Percentiles rank a stretch among this genome's conserved stretches.
phyloP scores from a whole-genome alignment of 2,888 invertebrate species.

The Gastrophysa polygoni region DNA sequence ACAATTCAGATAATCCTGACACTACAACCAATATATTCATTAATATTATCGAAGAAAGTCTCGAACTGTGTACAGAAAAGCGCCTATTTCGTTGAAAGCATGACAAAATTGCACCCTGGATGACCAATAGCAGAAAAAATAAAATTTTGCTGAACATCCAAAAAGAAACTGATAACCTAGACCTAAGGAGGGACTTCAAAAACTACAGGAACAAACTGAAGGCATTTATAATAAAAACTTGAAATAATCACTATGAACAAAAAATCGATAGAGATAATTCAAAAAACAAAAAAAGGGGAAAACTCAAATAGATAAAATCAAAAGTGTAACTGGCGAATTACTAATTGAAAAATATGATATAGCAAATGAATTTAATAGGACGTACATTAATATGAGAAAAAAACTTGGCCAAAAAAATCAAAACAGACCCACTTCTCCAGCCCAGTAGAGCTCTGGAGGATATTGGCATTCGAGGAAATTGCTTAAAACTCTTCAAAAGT shows the following conservation, averaged over 20 bases:
- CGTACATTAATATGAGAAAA: neutral
- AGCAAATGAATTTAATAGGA: conserved; percentile 5
- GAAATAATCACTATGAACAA: neutral
- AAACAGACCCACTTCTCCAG: neutral
- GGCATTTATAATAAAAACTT: neutral
- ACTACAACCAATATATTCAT: neutral
- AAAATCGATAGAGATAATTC: neutral
- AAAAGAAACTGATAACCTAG: neutral
- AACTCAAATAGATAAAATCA: conserved; percentile 1
- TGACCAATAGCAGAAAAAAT: neutral
- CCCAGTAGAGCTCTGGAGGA: neutral
- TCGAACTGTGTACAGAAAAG: conserved; percentile 7
- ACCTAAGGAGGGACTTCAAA: conserved; percentile 3
- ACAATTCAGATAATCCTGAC: neutral
- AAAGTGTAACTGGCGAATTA: conserved; percentile 5
- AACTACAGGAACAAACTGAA: conserved; percentile 8
- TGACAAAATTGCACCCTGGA: conserved; percentile 8
- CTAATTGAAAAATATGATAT: neutral
- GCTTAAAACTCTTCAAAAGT: too few species aligned
- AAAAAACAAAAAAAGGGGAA: neutral
- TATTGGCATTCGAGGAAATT: too few species aligned
- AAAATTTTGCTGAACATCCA: neutral
- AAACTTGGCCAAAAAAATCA: too few species aligned
- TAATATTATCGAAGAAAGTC: neutral
- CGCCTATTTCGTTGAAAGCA: conserved; percentile 1